Evolutionary conservation across 2,888 invertebrate genomes (phyloP).

Genomic region (Willowsia nigromaculata): DNA sequence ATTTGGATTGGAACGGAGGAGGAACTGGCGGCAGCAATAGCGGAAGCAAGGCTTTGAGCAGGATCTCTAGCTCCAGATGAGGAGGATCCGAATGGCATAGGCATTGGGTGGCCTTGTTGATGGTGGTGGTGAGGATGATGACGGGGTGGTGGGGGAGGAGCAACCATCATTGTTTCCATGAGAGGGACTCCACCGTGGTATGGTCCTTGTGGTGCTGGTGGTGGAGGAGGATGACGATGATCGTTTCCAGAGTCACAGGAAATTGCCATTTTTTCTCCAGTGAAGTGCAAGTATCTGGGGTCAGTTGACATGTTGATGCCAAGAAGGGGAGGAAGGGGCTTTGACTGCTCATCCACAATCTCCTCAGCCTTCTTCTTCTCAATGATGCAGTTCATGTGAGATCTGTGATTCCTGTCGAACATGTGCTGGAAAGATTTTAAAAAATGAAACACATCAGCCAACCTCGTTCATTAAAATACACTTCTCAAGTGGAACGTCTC

Average conservation of each 20-base stretch:
- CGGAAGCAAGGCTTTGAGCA: slow-evolving; percentile 81
- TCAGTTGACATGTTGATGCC: slow-evolving; percentile 87
- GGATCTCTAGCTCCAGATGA: slow-evolving; percentile 44
- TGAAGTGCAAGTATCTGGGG: slow-evolving; percentile 86
- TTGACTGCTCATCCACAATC: slow-evolving; percentile 88
- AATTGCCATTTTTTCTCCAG: slow-evolving; percentile 92
- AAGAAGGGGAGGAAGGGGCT: slow-evolving; percentile 85
- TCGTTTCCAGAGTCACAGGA: slow-evolving; percentile 91
- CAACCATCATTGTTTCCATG: slow-evolving; percentile 24
- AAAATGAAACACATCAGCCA: not conserved
- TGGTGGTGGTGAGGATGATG: slow-evolving; percentile 59
- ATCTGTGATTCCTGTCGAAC: slow-evolving; percentile 83
- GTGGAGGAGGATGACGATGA: slow-evolving; percentile 82
- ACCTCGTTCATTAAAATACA: not conserved
- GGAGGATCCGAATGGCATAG: slow-evolving; percentile 61
- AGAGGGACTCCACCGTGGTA: slow-evolving; percentile 26
- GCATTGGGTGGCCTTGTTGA: slow-evolving; percentile 43
- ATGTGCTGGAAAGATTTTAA: slow-evolving; percentile 80
- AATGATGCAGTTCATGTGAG: slow-evolving; percentile 94
- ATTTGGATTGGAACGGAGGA: slow-evolving; percentile 81
- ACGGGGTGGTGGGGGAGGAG: slow-evolving; percentile 37
- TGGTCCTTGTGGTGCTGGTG: not conserved
- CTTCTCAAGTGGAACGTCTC: slow-evolving; percentile 3
- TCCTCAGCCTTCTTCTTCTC: slow-evolving; percentile 92
- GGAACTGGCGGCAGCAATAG: slow-evolving; percentile 80